Evolutionary conservation across 1,140 invertebrate species (phyloP), one percentile per base, ranked within the genome.

Genomic region (Caerostris darwini): DNA sequence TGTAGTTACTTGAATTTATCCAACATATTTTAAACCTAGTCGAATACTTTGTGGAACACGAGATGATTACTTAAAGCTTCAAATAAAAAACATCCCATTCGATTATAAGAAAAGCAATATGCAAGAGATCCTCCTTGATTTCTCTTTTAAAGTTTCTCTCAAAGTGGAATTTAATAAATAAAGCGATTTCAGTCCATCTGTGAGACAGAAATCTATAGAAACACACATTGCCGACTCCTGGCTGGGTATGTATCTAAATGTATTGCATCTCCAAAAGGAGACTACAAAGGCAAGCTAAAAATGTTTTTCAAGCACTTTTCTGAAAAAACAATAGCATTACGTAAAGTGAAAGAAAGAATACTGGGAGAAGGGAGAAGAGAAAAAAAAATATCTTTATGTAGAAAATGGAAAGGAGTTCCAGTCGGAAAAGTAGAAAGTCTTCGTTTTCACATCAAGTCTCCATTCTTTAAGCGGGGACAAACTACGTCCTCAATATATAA

Each of bases 261-360:
- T 69, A 71, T 69, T 17, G 61, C 69, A 17, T 89, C 58, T 89
- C 34, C 2, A 5, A 53, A 7, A 7, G 17, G 50, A 86, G 64
- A 87, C 5, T 59, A 86, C 56, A 64, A 86, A 50, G 19, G 19
- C 8, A 19, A 61, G 57, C 14, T 50, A 59, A 87, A 85, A 85
- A 56, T 57, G 53, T 87, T 87, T 87, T 59, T 58, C 85, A 87
- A 87, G 64, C 64, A 64, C 85, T 59, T 87, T 87, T 87, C 10
- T 61, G 12, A 7, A 10, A 71, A 89, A 89, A 89, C 87, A 89
- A 89, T 89, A 89, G 71, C 50, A 89, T 89, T 89, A 89, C 7
- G 50, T 57, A 61, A 86, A 53, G 71, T 53, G 61, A 77, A 53
- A 53, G 71, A 86, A 86, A 57, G 61, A 86, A n/a, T 2, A 2